Percentiles rank a stretch among this genome's conserved stretches.
These are phyloP conservation scores for Drosophila biarmipes DNA, from an alignment of 1,140 invertebrate genomes.

Conservation along the genomic window DNA sequence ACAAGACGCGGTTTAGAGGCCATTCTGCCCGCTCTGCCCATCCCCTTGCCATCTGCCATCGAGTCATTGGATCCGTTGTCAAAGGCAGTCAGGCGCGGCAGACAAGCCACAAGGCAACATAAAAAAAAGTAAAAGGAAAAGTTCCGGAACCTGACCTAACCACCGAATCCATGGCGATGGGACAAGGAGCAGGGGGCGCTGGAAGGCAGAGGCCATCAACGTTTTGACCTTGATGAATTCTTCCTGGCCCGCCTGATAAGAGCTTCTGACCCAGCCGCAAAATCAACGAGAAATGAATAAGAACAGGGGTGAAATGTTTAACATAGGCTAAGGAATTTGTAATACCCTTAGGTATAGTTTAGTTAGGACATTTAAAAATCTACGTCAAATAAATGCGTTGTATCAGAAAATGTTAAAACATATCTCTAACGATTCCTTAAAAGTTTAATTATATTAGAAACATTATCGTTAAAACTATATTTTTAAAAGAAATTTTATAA, in stretches of 20 bases:
- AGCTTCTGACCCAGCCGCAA: constrained; percentile 25
- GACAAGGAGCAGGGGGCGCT: constrained; percentile 2
- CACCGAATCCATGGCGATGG: constrained; percentile 32
- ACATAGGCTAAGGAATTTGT: constrained; percentile 11
- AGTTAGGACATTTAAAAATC: too few species aligned
- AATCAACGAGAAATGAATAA: constrained; percentile 64
- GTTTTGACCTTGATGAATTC: constrained; percentile 69
- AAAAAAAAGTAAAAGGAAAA: constrained; percentile 19
- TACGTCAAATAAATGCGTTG: too few species aligned
- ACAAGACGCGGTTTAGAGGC: constrained; percentile 19
- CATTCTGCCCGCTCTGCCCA: neutral
- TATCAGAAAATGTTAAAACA: too few species aligned
- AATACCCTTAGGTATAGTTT: constrained; percentile 6
- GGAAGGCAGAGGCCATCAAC: constrained; percentile 50
- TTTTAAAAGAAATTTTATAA: too few species aligned
- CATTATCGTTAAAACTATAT: too few species aligned
- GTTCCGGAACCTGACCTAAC: constrained; percentile 57
- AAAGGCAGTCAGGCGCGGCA: constrained; percentile 49
- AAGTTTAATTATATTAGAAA: too few species aligned
- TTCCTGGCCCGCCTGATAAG: constrained; percentile 52
- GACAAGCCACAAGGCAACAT: constrained; percentile 32
- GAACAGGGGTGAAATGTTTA: constrained; percentile 7
- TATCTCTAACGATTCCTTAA: too few species aligned
- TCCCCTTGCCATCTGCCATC: constrained; percentile 10
- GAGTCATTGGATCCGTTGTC: constrained; percentile 57